Evolutionary conservation across 2,888 invertebrate genomes (phyloP), one percentile per base, ranked within the genome.

Genomic region (Tiliacea citrago): DNA sequence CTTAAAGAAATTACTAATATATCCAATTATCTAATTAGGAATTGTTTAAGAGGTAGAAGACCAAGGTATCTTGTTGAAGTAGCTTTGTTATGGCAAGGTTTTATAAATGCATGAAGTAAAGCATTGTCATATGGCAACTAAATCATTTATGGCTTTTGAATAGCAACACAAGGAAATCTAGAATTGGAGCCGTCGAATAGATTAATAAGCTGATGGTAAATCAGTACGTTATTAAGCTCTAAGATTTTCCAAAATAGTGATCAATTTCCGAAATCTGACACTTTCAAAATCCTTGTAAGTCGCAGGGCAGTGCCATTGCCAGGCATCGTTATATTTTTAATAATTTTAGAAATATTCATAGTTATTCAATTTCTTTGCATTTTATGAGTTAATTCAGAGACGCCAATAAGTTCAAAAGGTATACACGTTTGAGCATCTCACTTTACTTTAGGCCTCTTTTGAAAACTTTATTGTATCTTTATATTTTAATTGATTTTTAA

Each of bases 1-100:
- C 67, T 70, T 81, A 81, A 87, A 82, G 61, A 74, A 86, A 79
- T 72, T 70, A 76, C 81, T 85, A 83, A 65, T 75, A 73, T 73
- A 84, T 84, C 72, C 58, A 77, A 73, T 73, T 77, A 81, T 85
- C 73, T 80, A 79, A 83, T 81, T 83, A 88, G 83, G 78, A 79
- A 86, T 88, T 79, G 53, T 74, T 82, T 84, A 79, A 83, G 88
- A 89, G 88, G 88, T 89, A 91, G 90, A 89, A 88, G 88, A 90
- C 88, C 89, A 85, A 88, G 87, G 87, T 82, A 88, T 83, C 69
- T 79, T 85, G 69, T 77, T 67, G 81, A 84, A 86, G 83, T 85
- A 89, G 82, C 77, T 53, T 74, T 73, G 24, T 75, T 79, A 90
- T 87, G 88, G 88, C 90, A 88, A 89, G 81, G 77, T 73, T 78